phyloP scores from a whole-genome alignment of 2,113 vertebrate genomes.

The Piliocolobus tephrosceles region DNA sequence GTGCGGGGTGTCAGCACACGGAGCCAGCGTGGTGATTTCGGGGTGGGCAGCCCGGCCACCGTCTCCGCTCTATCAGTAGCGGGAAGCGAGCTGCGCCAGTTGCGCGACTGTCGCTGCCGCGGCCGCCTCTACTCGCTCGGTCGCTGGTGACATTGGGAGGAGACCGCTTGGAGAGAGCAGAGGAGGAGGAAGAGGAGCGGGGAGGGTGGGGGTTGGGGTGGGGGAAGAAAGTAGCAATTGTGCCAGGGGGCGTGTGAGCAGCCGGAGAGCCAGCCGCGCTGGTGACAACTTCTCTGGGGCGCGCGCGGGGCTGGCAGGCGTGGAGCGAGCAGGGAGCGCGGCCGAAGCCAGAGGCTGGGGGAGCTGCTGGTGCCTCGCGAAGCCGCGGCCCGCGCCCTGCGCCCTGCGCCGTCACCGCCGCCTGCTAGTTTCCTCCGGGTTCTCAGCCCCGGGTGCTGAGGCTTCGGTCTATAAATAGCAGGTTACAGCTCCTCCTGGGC shows the following conservation, averaged over 20 bases:
- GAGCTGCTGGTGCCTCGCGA: neutral
- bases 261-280: conserved; percentile 19
- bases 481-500: conserved; percentile 58
- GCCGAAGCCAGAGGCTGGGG: neutral
- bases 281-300: conserved; percentile 68
- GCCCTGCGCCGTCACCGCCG: conserved; percentile 21
- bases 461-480: conserved; percentile 84
- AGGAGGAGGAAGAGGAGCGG: neutral
- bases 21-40: neutral
- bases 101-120: neutral
- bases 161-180: conserved; percentile 7
- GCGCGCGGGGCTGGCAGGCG: conserved; percentile 23
- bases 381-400: conserved; percentile 44
- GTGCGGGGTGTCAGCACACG: conserved; percentile 64
- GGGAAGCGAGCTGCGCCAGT: conserved; percentile 42
- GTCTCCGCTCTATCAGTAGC: conserved; percentile 4
- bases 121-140: neutral
- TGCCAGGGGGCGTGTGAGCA: conserved; percentile 68
- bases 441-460: conserved; percentile 55
- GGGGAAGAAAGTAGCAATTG: neutral
- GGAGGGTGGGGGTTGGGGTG: neutral
- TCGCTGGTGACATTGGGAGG: conserved; percentile 78
- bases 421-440: conserved; percentile 40
- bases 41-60: neutral
- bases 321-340: neutral